Conservation (phyloP, 2,888 invertebrate species). For the Zonitis immaculata region DNA sequence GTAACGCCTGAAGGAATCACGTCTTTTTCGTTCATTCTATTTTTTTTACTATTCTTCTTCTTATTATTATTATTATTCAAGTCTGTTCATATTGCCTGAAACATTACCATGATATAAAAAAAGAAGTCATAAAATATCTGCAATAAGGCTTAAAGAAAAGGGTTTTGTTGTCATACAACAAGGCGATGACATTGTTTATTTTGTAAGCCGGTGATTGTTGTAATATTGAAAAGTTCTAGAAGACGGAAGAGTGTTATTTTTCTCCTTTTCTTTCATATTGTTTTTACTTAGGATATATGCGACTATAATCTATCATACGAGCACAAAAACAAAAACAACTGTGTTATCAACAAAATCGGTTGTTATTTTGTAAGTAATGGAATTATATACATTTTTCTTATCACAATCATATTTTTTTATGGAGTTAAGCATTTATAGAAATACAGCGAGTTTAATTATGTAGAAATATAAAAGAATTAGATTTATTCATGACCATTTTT, state of each 20-base stretch:
- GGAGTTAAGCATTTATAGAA: too few species aligned
- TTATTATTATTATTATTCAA: neutral
- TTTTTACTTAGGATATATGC: constrained; percentile 53
- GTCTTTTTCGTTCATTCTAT: constrained; percentile 2
- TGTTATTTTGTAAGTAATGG: too few species aligned
- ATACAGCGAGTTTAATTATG: too few species aligned
- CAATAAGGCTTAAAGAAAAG: constrained; percentile 18
- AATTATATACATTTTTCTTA: too few species aligned
- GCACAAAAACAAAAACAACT: too few species aligned
- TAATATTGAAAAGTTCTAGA: neutral
- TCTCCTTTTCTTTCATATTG: too few species aligned
- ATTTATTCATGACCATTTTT: too few species aligned
- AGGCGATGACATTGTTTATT: neutral
- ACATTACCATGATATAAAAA: constrained; percentile 9
- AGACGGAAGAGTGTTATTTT: too few species aligned
- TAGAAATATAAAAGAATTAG: too few species aligned
- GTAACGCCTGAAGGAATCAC: constrained; percentile 18
- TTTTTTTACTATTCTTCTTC: neutral
- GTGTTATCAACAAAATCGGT: too few species aligned
- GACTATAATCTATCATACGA: constrained; percentile 49
- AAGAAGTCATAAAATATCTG: constrained; percentile 13
- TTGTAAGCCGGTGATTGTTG: neutral
- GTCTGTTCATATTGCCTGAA: constrained; percentile 7
- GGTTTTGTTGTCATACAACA: neutral
- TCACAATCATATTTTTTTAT: too few species aligned